Percentiles rank a stretch among this genome's conserved stretches.
Evolutionary conservation across 1,140 invertebrate species (phyloP).

Genomic region (Chelonus insularis): DNA sequence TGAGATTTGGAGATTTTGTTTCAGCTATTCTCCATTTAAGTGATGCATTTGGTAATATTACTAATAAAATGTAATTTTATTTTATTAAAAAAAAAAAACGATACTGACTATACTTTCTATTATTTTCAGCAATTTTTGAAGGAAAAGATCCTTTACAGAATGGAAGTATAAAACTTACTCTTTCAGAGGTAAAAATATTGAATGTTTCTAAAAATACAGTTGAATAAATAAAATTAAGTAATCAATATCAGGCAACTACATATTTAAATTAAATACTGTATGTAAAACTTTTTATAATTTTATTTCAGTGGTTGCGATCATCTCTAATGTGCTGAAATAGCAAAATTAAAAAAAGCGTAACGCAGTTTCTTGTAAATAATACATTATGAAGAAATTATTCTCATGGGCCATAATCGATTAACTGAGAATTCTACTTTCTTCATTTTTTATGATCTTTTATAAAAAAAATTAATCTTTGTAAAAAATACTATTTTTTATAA

Average conservation of each 20-base stretch:
- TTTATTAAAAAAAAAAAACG: conserved; percentile 12
- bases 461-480: conserved; percentile 32
- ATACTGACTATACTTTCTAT: conserved; percentile 26
- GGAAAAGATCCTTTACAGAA: conserved; percentile 80
- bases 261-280: too few relatives aligned
- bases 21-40: conserved; percentile 86
- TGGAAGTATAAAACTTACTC: conserved; percentile 77
- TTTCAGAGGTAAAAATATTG: conserved; percentile 72
- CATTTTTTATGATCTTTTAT: conserved; percentile 22
- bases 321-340: conserved; percentile 69
- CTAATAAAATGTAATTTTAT: neutral
- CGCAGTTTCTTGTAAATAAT: conserved; percentile 6
- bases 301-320: conserved; percentile 77
- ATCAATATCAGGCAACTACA: too few relatives aligned
- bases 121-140: conserved; percentile 74
- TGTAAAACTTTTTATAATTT: too few relatives aligned
- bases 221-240: too few relatives aligned
- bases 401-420: conserved; percentile 25
- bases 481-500: conserved; percentile 34
- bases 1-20: conserved; percentile 92
- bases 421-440: conserved; percentile 30
- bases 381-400: conserved; percentile 1
- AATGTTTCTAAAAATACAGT: too few relatives aligned
- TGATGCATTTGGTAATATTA: conserved; percentile 79
- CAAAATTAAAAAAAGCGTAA: conserved; percentile 17